Conservation (phyloP, 2,797 vertebrate species). For the Cryptoprocta ferox region DNA sequence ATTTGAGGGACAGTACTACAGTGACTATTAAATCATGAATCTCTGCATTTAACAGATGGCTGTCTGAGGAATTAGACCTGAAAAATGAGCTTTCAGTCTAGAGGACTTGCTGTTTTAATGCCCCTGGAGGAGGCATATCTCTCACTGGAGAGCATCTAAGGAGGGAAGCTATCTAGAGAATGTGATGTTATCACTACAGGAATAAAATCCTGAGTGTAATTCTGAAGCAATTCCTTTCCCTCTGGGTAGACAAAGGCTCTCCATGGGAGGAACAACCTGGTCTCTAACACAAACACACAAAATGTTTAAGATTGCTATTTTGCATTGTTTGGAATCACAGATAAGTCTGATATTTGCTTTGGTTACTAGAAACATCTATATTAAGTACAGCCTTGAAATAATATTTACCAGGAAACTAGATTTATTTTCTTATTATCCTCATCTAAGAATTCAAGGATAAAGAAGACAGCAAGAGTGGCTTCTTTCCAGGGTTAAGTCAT, state of each 20-base stretch:
- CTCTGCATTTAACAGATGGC: not conserved
- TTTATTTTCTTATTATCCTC: not conserved
- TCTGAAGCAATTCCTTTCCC: not conserved
- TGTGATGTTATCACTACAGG: not conserved
- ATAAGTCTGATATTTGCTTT: not conserved
- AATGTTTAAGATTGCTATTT: not conserved
- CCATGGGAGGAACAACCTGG: not conserved
- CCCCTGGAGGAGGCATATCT: not conserved
- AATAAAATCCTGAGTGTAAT: not conserved
- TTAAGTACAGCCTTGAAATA: not conserved
- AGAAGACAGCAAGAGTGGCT: not conserved
- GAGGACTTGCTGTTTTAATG: not conserved
- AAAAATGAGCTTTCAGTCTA: constrained; percentile 5
- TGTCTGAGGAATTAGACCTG: not conserved
- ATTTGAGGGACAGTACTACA: not conserved
- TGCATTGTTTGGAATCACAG: not conserved
- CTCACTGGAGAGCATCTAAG: not conserved
- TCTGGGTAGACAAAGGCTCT: not conserved
- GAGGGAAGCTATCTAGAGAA: not conserved
- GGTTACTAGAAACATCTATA: not conserved
- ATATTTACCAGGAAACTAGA: not conserved
- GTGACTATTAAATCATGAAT: not conserved
- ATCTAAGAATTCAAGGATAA: not conserved
- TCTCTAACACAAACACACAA: not conserved
- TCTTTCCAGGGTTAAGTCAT: not conserved